Base-by-base conservation (phyloP, 2,797 vertebrate species). In the Sebastes melanostomus region DNA sequence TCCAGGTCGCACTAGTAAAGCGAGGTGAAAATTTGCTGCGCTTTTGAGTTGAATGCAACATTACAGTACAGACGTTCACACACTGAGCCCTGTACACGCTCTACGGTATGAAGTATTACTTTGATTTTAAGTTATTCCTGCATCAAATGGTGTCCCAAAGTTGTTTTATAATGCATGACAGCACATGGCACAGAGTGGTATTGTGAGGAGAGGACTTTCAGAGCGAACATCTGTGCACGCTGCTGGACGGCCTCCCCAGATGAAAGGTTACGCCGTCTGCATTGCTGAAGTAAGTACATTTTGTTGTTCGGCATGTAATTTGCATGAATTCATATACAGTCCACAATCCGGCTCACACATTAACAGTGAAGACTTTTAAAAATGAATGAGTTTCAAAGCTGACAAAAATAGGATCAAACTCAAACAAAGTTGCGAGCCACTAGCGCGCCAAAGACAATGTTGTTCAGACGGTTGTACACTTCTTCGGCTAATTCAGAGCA, bases 251-350 rank as follows among this genome's bases (percentile, higher is more conserved):
- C 25, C 68, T 71, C 77, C 72, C 20, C 14, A 34, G 69, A 86
- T 61, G 18, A 70, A 61, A 32, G 20, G 27, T 69, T 34, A 62
- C 10, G 34, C 66, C 18, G 61, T 22, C 30, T 30, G 68, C n/a
- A 2, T 66, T 78, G 32, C 72, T 46, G 2, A 68, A 22, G 36
- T 50, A 77, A 89, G 81, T 86, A 74, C 59, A 74, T 87, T 86
- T 82, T 85, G 82, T 81, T 88, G 82, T 83, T 89, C 18, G 0
- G 24, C 77, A 68, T 89, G 63, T 62, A 72, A 90, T 83, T 87
- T 87, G 80, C 74, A 79, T 82, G 76, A 72, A 62, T 83, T 78
- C 69, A 72, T 24, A 71, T 71, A 71, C 8, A 58, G 30, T 61
- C 65, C 55, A 76, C n/a, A 70, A 62, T 34, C 32, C 54, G 25